A percentile compares a stretch with the other conserved stretches of the same genome.
phyloP scores from a whole-genome alignment of 1,140 invertebrate species.

The Onthophagus taurus region DNA sequence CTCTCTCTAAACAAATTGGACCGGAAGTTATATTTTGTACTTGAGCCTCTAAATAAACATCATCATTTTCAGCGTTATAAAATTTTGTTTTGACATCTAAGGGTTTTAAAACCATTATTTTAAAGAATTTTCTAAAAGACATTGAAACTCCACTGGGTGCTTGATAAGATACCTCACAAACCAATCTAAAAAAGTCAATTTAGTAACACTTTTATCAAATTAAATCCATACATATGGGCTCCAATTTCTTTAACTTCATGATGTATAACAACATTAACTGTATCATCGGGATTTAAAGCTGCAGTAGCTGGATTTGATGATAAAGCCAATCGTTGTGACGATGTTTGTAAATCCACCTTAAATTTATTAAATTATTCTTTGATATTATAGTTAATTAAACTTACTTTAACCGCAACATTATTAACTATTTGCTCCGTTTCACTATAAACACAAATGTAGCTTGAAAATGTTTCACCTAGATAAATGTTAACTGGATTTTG shows the following conservation, averaged over 20 bases:
- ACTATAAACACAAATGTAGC: constrained; percentile 95
- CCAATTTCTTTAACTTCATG: constrained; percentile 98
- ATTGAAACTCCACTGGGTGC: constrained; percentile 57
- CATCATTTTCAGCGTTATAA: constrained; percentile 94
- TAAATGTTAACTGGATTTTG: constrained; percentile 87
- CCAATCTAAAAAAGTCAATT: constrained; percentile 56
- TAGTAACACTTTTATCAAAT: constrained; percentile 11
- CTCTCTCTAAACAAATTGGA: constrained; percentile 86
- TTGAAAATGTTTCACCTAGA: constrained; percentile 92
- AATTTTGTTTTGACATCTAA: constrained; percentile 98
- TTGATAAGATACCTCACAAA: constrained; percentile 91
- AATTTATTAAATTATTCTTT: not conserved
- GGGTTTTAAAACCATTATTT: constrained; percentile 96
- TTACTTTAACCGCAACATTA: constrained; percentile 71
- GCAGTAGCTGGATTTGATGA: constrained; percentile 53
- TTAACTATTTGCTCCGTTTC: constrained; percentile 75
- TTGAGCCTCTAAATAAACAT: constrained; percentile 94
- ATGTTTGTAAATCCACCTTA: constrained; percentile 86
- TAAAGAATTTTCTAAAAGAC: constrained; percentile 93
- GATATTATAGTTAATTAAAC: constrained; percentile 10
- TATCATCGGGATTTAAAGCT: constrained; percentile 70
- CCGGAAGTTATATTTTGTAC: constrained; percentile 88
- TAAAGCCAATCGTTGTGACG: constrained; percentile 72
- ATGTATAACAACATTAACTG: constrained; percentile 89
- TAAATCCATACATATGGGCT: constrained; percentile 74